A percentile compares a stretch with the other conserved stretches of the same genome.
phyloP scores from a whole-genome alignment of 1,140 invertebrate species.

The Drosophila nigromelanica region DNA sequence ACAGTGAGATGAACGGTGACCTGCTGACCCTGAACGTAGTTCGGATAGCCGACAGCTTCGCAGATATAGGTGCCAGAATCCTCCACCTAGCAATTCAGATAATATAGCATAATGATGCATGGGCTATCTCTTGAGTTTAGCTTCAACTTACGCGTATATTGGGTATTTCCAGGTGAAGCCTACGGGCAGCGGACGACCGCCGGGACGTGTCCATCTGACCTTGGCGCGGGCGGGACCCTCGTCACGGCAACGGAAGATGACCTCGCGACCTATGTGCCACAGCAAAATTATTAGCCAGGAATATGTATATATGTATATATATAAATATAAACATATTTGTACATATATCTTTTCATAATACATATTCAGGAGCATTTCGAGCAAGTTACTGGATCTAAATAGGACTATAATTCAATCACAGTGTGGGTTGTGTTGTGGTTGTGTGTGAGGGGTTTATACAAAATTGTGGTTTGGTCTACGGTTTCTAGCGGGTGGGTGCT shows the following conservation, averaged over 20 bases:
- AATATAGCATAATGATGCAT: background rate
- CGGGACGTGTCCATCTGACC: slow-evolving; percentile 90
- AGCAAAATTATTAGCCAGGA: background rate
- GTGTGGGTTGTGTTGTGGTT: slow-evolving; percentile 10
- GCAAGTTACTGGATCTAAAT: slow-evolving; percentile 24
- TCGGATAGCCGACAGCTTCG: slow-evolving; percentile 88
- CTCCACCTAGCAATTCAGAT: slow-evolving; percentile 84
- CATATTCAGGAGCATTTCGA: slow-evolving; percentile 20
- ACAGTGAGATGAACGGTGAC: slow-evolving; percentile 88
- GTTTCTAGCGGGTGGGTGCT: slow-evolving; percentile 36
- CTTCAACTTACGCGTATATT: slow-evolving; percentile 88
- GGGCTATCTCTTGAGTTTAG: too few relatives aligned
- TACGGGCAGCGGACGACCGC: slow-evolving; percentile 88
- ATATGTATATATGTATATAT: background rate
- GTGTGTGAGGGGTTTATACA: background rate
- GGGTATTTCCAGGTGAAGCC: slow-evolving; percentile 92
- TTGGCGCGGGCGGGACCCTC: slow-evolving; percentile 90
- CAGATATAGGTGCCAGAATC: slow-evolving; percentile 93
- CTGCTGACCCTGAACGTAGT: slow-evolving; percentile 84
- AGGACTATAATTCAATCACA: slow-evolving; percentile 13
- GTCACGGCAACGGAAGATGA: slow-evolving; percentile 96
- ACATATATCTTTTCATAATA: too few relatives aligned
- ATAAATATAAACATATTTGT: background rate
- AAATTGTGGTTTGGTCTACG: slow-evolving; percentile 2
- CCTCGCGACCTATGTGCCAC: slow-evolving; percentile 89